Conservation (phyloP, 2,888 invertebrate genomes). For the Brachypalpus laphriformis region DNA sequence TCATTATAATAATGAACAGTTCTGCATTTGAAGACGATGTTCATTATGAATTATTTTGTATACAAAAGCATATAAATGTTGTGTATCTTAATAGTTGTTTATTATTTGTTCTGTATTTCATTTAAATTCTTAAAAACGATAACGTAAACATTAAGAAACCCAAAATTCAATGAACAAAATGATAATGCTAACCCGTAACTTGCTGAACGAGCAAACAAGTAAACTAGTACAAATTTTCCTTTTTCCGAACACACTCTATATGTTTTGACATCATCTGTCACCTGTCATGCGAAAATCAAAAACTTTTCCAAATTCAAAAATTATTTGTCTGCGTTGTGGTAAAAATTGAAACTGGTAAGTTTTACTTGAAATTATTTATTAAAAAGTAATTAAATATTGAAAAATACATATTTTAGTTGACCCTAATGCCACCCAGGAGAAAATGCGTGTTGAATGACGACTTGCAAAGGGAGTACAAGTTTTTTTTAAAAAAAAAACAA, state of each 20-base stretch:
- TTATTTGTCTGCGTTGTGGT: background rate
- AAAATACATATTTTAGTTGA: background rate
- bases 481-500: conserved; percentile 16
- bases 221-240: too few relatives aligned
- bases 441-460: conserved; percentile 13
- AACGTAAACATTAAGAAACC: background rate
- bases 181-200: too few relatives aligned
- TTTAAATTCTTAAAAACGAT: conserved; percentile 13
- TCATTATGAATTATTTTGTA: too few relatives aligned
- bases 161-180: too few relatives aligned
- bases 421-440: conserved; percentile 15
- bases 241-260: too few relatives aligned
- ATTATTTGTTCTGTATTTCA: background rate
- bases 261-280: too few relatives aligned
- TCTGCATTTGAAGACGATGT: too few relatives aligned
- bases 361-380: conserved; percentile 17
- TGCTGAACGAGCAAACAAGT: too few relatives aligned
- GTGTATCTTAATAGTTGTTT: background rate
- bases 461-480: background rate
- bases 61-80: background rate
- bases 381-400: conserved; percentile 9
- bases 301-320: background rate
- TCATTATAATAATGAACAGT: too few relatives aligned
- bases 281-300: background rate
- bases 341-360: conserved; percentile 8